Conservation (phyloP, 2,797 vertebrate species). For the Poecilia gillii region DNA sequence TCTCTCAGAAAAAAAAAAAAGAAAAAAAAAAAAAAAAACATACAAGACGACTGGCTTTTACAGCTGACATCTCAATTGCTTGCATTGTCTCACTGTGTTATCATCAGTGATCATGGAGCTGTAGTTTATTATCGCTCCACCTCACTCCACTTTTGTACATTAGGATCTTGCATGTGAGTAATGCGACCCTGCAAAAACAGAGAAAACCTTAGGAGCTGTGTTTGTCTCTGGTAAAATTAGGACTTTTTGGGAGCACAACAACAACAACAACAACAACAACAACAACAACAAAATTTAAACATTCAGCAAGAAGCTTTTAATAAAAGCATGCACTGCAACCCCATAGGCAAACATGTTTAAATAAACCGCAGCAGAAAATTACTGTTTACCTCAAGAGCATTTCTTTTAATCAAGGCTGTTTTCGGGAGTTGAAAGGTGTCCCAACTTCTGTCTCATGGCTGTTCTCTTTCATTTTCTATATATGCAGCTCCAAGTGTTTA, state of each 20-base stretch:
- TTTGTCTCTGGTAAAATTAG: background rate
- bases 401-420: conserved; percentile 38
- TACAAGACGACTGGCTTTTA: conserved; percentile 11
- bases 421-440: conserved; percentile 18
- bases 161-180: conserved; percentile 4
- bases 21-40: too few relatives aligned
- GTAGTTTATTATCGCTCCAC: conserved; percentile 3
- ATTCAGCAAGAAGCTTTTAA: conserved; percentile 20
- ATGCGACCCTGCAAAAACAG: background rate
- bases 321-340: conserved; percentile 5
- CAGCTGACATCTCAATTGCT: conserved; percentile 18
- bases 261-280: background rate
- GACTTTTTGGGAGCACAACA: conserved; percentile 12
- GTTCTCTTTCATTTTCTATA: conserved; percentile 16
- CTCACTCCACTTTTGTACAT: conserved; percentile 12
- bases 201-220: conserved; percentile 18
- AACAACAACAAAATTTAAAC: background rate
- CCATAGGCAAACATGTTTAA: conserved; percentile 22
- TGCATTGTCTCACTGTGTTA: conserved; percentile 19
- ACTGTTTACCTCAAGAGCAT: conserved; percentile 27
- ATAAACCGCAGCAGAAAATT: conserved; percentile 13
- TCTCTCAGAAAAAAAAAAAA: conserved; percentile 6
- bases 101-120: conserved; percentile 15
- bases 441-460: conserved; percentile 11
- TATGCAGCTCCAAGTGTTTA: conserved; percentile 13